Conservation (phyloP, 2,113 vertebrate species). For the Pterophyllum scalare region DNA sequence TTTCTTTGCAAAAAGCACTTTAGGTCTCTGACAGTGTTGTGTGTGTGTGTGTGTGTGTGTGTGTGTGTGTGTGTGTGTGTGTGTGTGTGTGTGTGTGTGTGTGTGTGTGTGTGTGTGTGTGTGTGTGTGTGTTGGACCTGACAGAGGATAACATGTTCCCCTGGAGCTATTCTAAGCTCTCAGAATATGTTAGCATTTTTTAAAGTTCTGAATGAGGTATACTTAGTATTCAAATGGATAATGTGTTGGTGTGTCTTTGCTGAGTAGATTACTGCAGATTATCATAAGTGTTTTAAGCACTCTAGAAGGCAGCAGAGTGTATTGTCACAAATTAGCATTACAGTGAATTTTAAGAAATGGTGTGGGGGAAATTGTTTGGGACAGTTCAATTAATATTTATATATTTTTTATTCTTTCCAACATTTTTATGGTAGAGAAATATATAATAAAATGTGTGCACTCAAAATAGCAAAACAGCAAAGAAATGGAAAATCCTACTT, state of each 20-base stretch:
- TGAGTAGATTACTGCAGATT: conserved; percentile 70
- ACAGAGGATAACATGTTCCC: conserved; percentile 62
- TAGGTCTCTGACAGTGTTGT: conserved; percentile 38
- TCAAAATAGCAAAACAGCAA: conserved; percentile 19
- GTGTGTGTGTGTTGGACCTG: conserved; percentile 24
- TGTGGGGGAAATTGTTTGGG: not conserved
- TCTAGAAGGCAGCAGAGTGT: conserved; percentile 17
- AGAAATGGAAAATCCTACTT: conserved; percentile 43
- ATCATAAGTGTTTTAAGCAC: conserved; percentile 55
- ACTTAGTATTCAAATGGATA: conserved; percentile 65
- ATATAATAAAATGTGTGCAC: not conserved
- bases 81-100: conserved; percentile 29
- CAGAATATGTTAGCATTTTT: conserved; percentile 66
- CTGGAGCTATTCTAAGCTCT: conserved; percentile 53
- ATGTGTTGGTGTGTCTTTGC: conserved; percentile 51
- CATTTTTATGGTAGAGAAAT: not conserved
- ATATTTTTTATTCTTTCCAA: not conserved
- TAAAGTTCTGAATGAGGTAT: conserved; percentile 59
- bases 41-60: conserved; percentile 28
- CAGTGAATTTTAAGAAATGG: conserved; percentile 1
- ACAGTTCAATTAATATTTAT: conserved; percentile 18
- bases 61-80: conserved; percentile 7
- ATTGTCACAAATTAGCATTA: conserved; percentile 27
- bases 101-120: conserved; percentile 27
- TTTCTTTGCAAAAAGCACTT: conserved; percentile 53